Evolutionary conservation across 2,888 invertebrate species (phyloP), one percentile per base, ranked within the genome.

Genomic region (Polydrusus cervinus): DNA sequence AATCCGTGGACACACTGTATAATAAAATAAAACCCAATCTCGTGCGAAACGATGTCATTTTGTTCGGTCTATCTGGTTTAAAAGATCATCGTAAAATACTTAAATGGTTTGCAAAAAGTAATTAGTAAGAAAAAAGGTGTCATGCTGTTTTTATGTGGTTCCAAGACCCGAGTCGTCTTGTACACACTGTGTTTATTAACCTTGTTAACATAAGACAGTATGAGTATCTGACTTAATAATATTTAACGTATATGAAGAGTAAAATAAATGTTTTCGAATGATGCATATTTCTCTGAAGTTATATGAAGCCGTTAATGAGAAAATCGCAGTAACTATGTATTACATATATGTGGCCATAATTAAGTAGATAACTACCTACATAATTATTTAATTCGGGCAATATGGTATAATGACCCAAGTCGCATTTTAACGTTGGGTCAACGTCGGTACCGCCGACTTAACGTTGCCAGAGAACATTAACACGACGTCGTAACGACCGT

Each of bases 121-220:
- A 53, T 53, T 53, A 53, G 53, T n/a, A 20, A 20, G 51, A 51
- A 30, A 53, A 25, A 53, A 53, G 53, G 20, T 53, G 30, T 1
- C 53, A 53, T 30, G 53, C 53, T 53, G 53, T 30, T 25, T 53
- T 53, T 53, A 53, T 53, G 30, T n/a, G 53, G 13, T 47, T 25
- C 53, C 30, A 9, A 53, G 53, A 53, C 30, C 1, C 13, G 2
- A 53, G 53, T 53, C 25, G 30, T 53, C 53, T 25, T 53, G 53
- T 53, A 51, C 20, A 25, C 16, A 53, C 53, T 53, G 53, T 53
- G 53, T 53, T 53, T 53, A 53, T 53, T 53, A 53, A 53, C 25
- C 53, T 53, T 53, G 53, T 53, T 25, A 53, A 53, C 53, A 53
- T 30, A 20, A 30, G n/a, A 53, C n/a, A 30, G 30, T 53, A 53